Conservation (phyloP, 2,797 vertebrate species). For the Pangasius sanitwongsei region DNA sequence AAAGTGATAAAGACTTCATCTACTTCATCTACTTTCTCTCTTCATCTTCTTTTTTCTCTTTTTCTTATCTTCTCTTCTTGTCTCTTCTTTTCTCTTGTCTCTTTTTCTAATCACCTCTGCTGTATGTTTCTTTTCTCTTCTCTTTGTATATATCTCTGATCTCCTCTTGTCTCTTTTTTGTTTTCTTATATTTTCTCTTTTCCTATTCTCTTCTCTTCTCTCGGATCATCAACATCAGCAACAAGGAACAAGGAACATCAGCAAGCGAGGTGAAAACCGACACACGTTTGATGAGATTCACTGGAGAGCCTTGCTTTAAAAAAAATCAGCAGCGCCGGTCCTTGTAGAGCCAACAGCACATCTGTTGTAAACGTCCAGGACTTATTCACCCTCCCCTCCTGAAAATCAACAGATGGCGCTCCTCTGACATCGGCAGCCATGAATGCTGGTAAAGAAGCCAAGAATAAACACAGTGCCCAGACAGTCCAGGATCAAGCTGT, state of each 20-base stretch:
- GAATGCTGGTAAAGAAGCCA: conserved; percentile 33
- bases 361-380: conserved; percentile 41
- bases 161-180: neutral
- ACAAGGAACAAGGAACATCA: neutral
- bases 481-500: conserved; percentile 39
- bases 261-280: neutral
- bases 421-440: conserved; percentile 30
- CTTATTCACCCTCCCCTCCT: neutral
- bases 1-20: conserved; percentile 53
- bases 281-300: neutral
- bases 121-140: neutral
- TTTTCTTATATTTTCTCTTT: neutral
- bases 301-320: neutral
- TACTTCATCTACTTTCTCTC: neutral
- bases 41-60: neutral
- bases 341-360: conserved; percentile 32
- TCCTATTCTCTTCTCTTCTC: neutral
- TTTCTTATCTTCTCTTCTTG: neutral
- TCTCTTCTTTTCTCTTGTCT: neutral
- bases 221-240: too few relatives aligned
- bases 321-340: conserved; percentile 12
- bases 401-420: conserved; percentile 45
- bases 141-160: neutral
- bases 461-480: conserved; percentile 36
- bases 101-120: neutral